These are phyloP conservation scores for Trichomalopsis sarcophagae DNA, from an alignment of 1,140 invertebrate species.

Conservation along the genomic window DNA sequence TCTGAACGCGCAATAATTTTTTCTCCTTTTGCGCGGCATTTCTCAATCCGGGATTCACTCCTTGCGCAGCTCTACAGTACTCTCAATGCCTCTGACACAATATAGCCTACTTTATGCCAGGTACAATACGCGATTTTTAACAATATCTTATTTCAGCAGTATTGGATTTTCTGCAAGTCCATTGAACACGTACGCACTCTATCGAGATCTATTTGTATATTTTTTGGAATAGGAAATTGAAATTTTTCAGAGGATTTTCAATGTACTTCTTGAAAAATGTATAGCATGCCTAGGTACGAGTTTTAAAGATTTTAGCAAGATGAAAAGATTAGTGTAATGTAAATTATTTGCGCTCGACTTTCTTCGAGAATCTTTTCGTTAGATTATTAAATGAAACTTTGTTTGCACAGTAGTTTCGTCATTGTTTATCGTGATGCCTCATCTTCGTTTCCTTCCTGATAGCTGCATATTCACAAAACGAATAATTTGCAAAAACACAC, in stretches of 20 bases:
- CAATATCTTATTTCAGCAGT: background rate
- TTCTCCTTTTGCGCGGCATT: background rate
- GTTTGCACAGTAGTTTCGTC: too few relatives aligned
- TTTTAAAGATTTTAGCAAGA: too few relatives aligned
- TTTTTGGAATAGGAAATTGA: too few relatives aligned
- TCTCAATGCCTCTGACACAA: background rate
- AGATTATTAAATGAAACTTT: too few relatives aligned
- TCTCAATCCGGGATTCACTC: background rate
- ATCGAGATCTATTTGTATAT: background rate
- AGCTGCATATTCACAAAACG: background rate
- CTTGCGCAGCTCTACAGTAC: background rate
- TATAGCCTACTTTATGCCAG: background rate
- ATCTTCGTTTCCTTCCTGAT: too few relatives aligned
- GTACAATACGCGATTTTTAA: background rate
- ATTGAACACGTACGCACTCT: background rate
- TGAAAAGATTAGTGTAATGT: too few relatives aligned
- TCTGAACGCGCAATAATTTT: constrained; percentile 1
- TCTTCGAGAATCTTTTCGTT: too few relatives aligned
- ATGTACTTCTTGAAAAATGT: too few relatives aligned
- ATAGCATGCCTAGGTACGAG: too few relatives aligned
- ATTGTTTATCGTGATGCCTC: too few relatives aligned
- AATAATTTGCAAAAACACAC: background rate
- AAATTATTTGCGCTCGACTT: too few relatives aligned
- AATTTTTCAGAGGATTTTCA: too few relatives aligned
- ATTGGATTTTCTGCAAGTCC: background rate